phyloP scores from a whole-genome alignment of 2,888 invertebrate genomes.

The Hermaeophaga mercurialis region DNA sequence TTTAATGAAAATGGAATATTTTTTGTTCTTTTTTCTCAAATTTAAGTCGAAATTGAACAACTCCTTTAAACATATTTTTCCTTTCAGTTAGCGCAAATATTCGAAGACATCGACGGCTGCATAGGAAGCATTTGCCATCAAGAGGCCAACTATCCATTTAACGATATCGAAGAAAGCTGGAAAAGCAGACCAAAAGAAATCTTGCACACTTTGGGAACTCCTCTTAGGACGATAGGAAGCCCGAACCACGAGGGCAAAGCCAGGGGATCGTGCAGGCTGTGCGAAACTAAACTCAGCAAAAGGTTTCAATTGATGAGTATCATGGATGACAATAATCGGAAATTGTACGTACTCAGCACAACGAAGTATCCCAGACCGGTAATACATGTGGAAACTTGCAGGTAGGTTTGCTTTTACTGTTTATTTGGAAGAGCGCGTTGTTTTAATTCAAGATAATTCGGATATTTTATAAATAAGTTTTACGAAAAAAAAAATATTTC shows the following conservation, averaged over 20 bases:
- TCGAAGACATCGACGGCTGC: constrained; percentile 9
- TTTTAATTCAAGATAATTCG: no score
- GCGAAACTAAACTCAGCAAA: constrained; percentile 3
- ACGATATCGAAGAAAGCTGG: constrained; percentile 11
- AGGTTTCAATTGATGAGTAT: constrained; percentile 10
- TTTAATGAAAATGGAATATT: no score
- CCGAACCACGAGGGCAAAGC: not conserved
- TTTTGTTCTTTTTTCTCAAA: no score
- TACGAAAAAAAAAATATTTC: no score
- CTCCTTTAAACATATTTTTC: no score
- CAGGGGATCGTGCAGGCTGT: constrained; percentile 2
- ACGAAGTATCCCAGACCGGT: constrained; percentile 10
- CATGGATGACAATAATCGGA: constrained; percentile 4
- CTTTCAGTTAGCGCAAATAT: constrained; percentile 1
- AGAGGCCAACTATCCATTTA: constrained; percentile 6
- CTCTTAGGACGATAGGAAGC: not conserved
- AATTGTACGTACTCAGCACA: constrained; percentile 6
- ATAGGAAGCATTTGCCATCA: constrained; percentile 14
- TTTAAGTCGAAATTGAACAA: no score
- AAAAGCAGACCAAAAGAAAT: constrained; percentile 4
- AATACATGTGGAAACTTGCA: constrained; percentile 7
- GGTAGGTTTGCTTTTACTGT: no score
- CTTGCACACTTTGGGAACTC: constrained; percentile 5
- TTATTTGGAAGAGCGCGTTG: no score
- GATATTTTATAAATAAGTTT: no score